Base-by-base conservation (phyloP, 2,113 vertebrate species). In the Rostratula benghalensis region DNA sequence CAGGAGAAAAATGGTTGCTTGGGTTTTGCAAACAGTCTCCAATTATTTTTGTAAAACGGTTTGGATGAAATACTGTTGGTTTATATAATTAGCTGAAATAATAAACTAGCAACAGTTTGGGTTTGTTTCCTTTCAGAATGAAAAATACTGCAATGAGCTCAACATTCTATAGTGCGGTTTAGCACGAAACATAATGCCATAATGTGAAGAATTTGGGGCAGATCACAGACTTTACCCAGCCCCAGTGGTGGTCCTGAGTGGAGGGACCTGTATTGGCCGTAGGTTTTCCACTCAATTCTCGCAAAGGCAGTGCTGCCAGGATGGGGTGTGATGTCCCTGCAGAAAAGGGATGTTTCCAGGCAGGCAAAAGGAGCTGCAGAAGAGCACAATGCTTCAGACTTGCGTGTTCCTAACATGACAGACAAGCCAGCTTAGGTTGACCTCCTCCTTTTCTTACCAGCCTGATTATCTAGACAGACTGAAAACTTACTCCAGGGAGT, bases 21-120 rank as follows among this genome's bases (percentile, higher is more conserved):
- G 84, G 71, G 60, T 89, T 95, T 91, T 95, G 92, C 68, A 90
- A 94, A 76, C 57, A 2, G 94, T 91, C 76, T 83, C 85, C 90
- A 95, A 86, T 96, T 94, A 93, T 94, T 96, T 90, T 86, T 81
- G 87, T 67, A 91, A 90, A 95, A 94, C 73, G 82, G 28, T 64
- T 91, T 95, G 59, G 80, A 95, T 93, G 83, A 96, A 95, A 94
- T 67, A 87, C 59, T 87, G 85, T 86, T 77, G 77, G 28, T 91
- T 95, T 51, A 64, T 87, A 93, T 82, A 97, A 96, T 95, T 94
- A 97, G 76, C 88, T 94, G 93, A 90, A 97, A 86, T 94, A 95
- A 97, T 82, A 96, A 89, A 95, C 92, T 78, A 37, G 65, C 45
- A 87, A 63, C 53, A 41, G 50, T 60, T 94, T 81, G 83, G 0